Base-by-base conservation (phyloP, 2,113 vertebrate species). In the Rutilus rutilus region DNA sequence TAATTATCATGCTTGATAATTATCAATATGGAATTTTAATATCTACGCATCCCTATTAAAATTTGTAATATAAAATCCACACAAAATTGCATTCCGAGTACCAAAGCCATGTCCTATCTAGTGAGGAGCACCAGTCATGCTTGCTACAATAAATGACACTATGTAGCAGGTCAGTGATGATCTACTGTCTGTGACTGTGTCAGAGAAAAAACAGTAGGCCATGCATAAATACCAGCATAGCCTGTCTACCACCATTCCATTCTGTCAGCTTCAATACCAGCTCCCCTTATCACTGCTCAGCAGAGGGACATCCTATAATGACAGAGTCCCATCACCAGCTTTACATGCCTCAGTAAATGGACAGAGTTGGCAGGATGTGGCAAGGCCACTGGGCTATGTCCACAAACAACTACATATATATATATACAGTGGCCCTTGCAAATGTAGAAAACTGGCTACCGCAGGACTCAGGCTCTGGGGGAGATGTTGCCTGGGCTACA, bases 401-500 rank as follows among this genome's bases (percentile, higher is more conserved):
- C 36, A 79, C 85, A 57, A 74, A 83, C 60, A 87, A 85, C n/a
- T 73, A 78, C 39, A 25, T 11, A 64, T 30, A 86, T 47, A 25
- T 30, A 86, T 47, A 45, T 19, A 85, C 33, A 69, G 54, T 74
- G 74, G 62, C 69, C 77, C 25, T 15, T 47, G 79, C 85, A 83
- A 21, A n/a, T 23, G 59, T 17, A 84, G 12, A 80, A 64, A 47
- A n/a, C 47, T 62, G 75, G 73, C 57, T 25, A 71, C 54, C 67
- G 81, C 69, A 77, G 60, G 79, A 52, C 75, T 52, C 54, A 7
- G 42, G 47, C 79, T 83, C 65, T 15, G 23, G 89, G 88, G 88
- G 84, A 89, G 91, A 87, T 82, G 86, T 88, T 90, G 84, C 86
- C 52, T 86, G 88, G 73, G 90, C 88, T 87, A 87, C 86, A 92